These are phyloP conservation scores for Malacoctenus gilli DNA, from an alignment of 2,797 vertebrate species.

Conservation along the genomic window DNA sequence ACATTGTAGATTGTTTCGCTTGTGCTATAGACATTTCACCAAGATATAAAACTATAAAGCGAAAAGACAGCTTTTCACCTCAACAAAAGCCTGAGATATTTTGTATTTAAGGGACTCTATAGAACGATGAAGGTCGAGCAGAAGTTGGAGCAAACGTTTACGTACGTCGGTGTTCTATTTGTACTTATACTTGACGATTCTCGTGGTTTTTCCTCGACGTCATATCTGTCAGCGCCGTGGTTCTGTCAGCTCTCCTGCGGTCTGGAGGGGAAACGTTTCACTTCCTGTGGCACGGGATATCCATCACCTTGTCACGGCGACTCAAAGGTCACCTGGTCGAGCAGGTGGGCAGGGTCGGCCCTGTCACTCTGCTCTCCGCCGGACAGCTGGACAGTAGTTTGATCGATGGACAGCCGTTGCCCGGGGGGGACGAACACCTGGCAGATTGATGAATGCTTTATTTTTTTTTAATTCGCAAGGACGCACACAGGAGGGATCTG, in stretches of 20 bases:
- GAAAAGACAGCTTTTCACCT: too few species aligned
- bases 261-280: constrained; percentile 33
- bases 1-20: too few species aligned
- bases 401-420: constrained; percentile 55
- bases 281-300: constrained; percentile 42
- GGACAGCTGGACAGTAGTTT: constrained; percentile 47
- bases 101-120: too few species aligned
- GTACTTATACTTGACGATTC: background rate
- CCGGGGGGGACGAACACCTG: constrained; percentile 19
- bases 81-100: too few species aligned
- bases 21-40: too few species aligned
- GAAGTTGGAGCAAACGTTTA: too few species aligned
- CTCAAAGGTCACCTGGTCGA: constrained; percentile 46
- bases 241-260: constrained; percentile 27
- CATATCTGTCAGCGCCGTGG: constrained; percentile 23
- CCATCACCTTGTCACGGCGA: constrained; percentile 52
- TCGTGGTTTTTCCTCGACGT: background rate
- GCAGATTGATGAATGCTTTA: constrained; percentile 57
- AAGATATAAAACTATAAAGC: too few species aligned
- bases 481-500: constrained; percentile 37
- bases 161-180: too few species aligned
- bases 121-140: too few species aligned
- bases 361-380: constrained; percentile 44
- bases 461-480: constrained; percentile 44
- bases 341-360: constrained; percentile 52